Evolutionary conservation across 2,888 invertebrate species (phyloP).

Genomic region (Chymomyza amoena): DNA sequence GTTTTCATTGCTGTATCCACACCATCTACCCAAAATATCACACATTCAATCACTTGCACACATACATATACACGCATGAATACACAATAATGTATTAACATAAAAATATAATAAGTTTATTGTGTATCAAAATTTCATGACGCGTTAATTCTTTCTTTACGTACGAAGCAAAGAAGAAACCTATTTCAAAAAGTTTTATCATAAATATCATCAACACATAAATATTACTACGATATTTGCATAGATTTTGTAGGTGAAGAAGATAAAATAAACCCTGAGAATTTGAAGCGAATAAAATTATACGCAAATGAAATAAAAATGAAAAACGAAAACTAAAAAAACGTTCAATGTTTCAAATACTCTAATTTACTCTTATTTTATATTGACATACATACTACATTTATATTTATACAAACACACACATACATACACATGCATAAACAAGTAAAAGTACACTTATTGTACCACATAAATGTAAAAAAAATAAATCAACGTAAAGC

Average conservation of each 20-base stretch:
- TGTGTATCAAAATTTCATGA: background rate
- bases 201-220: background rate
- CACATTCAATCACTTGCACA: background rate
- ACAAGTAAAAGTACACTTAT: slow-evolving; percentile 1
- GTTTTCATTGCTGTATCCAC: slow-evolving; percentile 5
- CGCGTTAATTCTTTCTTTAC: background rate
- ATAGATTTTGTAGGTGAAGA: background rate
- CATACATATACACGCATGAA: background rate
- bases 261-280: background rate
- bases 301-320: background rate
- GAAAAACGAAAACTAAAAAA: background rate
- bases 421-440: slow-evolving; percentile 28
- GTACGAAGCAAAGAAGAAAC: background rate
- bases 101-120: background rate
- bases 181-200: background rate
- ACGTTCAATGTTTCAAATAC: background rate
- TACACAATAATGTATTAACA: background rate
- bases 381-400: slow-evolving; percentile 37
- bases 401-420: slow-evolving; percentile 46
- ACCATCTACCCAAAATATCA: background rate
- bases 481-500: background rate
- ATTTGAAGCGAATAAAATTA: background rate
- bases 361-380: slow-evolving; percentile 2
- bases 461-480: slow-evolving; percentile 9
- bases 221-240: background rate